Percentiles rank a stretch among this genome's conserved stretches.
phyloP scores from a whole-genome alignment of 2,888 invertebrate species.

The Pseudococcus jackbeardsleyi region DNA sequence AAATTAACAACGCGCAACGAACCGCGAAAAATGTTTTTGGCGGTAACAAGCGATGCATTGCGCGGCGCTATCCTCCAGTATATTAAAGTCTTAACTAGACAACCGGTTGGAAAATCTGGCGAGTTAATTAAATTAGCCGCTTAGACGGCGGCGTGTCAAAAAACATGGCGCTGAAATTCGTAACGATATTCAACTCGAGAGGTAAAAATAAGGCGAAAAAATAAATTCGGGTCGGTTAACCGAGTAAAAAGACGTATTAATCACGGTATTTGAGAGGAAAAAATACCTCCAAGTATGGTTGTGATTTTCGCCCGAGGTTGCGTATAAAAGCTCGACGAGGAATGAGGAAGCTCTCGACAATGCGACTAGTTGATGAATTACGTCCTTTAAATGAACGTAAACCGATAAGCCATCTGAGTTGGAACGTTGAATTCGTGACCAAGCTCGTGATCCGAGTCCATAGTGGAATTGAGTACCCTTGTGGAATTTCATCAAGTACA shows the following conservation, averaged over 20 bases:
- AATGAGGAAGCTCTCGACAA: not conserved
- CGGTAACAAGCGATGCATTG: constrained; percentile 23
- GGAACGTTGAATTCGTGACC: constrained; percentile 18
- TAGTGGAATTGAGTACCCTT: too few species aligned
- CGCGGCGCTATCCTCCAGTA: not conserved
- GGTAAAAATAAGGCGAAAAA: not conserved
- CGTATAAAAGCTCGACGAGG: constrained; percentile 25
- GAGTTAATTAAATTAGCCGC: constrained; percentile 11
- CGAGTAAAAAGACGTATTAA: not conserved
- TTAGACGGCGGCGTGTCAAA: not conserved
- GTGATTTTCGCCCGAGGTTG: not conserved
- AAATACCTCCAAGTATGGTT: not conserved
- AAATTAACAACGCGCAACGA: constrained; percentile 49
- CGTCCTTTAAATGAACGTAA: not conserved
- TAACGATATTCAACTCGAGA: not conserved
- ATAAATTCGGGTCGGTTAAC: not conserved
- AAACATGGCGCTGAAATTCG: not conserved
- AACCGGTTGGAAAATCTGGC: constrained; percentile 14
- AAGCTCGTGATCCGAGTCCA: not conserved
- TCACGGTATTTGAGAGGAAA: not conserved
- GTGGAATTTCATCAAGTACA: not conserved
- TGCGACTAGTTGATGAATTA: constrained; percentile 38
- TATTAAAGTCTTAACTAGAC: constrained; percentile 19
- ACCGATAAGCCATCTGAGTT: constrained; percentile 28
- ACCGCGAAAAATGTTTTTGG: constrained; percentile 53